Evolutionary conservation across 2,797 vertebrate genomes (phyloP).

Genomic region (Xiphophorus birchmanni): DNA sequence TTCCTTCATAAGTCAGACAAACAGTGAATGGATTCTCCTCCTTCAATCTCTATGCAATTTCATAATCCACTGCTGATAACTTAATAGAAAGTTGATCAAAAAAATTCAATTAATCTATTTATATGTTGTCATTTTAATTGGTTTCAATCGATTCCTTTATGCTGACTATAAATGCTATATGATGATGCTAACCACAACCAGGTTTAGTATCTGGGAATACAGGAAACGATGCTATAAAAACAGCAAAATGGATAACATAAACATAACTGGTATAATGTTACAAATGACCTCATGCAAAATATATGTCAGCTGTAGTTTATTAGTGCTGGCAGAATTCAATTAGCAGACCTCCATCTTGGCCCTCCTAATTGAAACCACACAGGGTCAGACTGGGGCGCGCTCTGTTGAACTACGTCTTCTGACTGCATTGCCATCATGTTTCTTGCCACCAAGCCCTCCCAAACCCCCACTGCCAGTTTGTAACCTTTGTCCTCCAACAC

Average conservation of each 20-base stretch:
- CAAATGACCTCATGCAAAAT: slow-evolving; percentile 52
- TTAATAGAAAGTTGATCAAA: neutral
- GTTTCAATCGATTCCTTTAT: neutral
- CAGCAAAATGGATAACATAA: slow-evolving; percentile 20
- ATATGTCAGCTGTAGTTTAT: slow-evolving; percentile 63
- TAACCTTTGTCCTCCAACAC: slow-evolving; percentile 45
- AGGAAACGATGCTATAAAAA: slow-evolving; percentile 25
- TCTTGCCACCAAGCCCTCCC: slow-evolving; percentile 17
- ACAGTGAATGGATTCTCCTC: neutral
- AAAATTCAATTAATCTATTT: neutral
- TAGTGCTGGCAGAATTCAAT: slow-evolving; percentile 58
- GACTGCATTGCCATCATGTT: slow-evolving; percentile 25
- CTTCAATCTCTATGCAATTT: neutral
- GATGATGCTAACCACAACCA: slow-evolving; percentile 13
- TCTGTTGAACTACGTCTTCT: slow-evolving; percentile 53
- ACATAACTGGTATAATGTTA: slow-evolving; percentile 26
- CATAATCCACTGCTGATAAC: neutral
- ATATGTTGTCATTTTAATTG: neutral
- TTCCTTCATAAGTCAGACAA: neutral
- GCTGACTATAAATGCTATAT: neutral
- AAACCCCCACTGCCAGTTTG: slow-evolving; percentile 22
- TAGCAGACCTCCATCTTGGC: slow-evolving; percentile 54
- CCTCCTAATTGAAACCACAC: slow-evolving; percentile 62
- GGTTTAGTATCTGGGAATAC: slow-evolving; percentile 18
- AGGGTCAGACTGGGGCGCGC: slow-evolving; percentile 39